Conservation (phyloP, 2,113 vertebrate species). For the Spermophilus dauricus region DNA sequence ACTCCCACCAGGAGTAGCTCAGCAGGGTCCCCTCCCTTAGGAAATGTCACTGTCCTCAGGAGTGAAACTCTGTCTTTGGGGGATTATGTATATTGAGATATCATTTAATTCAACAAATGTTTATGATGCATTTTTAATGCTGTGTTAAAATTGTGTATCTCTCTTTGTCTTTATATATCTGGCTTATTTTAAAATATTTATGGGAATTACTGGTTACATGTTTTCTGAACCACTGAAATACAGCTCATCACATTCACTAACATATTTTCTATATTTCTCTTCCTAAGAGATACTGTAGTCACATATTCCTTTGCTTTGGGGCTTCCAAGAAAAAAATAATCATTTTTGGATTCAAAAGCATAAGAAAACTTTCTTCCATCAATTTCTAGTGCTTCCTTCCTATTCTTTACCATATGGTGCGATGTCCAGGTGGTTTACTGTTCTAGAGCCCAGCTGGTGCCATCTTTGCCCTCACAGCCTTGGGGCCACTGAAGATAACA, state of each 20-base stretch:
- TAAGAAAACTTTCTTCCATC: background rate
- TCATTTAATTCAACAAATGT: constrained; percentile 76
- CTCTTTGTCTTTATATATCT: constrained; percentile 72
- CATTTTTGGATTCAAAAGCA: background rate
- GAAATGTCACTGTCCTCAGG: constrained; percentile 14
- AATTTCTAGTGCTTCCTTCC: background rate
- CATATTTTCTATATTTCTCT: constrained; percentile 54
- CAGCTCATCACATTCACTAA: constrained; percentile 54
- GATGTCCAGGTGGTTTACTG: background rate
- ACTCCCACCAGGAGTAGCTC: background rate
- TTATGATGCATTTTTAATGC: constrained; percentile 77
- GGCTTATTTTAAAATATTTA: constrained; percentile 80
- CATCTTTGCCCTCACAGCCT: background rate
- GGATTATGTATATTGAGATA: constrained; percentile 61
- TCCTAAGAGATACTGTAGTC: background rate
- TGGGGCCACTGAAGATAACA: background rate
- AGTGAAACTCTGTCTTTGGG: constrained; percentile 57
- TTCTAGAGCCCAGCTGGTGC: background rate
- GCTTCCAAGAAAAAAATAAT: constrained; percentile 33
- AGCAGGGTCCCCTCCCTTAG: background rate
- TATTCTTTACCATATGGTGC: background rate
- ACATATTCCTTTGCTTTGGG: constrained; percentile 17
- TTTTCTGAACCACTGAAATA: constrained; percentile 74
- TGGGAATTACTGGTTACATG: constrained; percentile 70
- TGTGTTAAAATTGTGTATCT: constrained; percentile 62